Base-by-base conservation (phyloP, 2,888 invertebrate species). In the Lottia gigantea region DNA sequence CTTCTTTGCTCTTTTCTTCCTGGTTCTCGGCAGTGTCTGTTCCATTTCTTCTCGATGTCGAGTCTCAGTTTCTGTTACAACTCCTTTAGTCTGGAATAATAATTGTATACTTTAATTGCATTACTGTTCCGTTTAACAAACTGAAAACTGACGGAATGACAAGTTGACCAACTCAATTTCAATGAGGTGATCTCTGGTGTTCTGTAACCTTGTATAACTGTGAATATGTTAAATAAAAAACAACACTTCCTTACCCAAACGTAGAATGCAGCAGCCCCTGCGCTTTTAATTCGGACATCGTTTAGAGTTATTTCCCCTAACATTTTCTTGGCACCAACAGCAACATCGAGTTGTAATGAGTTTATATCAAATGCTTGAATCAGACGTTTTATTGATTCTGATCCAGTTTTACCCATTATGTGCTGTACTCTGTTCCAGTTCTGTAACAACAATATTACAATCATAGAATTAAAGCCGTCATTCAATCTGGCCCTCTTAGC, bases 201-300 rank as follows among this genome's bases (percentile, higher is more conserved):
- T n/a, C n/a, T n/a, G n/a, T n/a, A n/a, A n/a, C n/a, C n/a, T n/a
- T n/a, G n/a, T n/a, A n/a, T n/a, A n/a, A n/a, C n/a, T n/a, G n/a
- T n/a, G n/a, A n/a, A n/a, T n/a, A n/a, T n/a, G n/a, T n/a, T n/a
- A n/a, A n/a, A 49, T 15, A n/a, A n/a, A 16, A 16, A 62, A 31
- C 19, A 14, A 45, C 40, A 31, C 6, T 11, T 14, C 78, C 84
- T 75, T 73, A 87, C 87, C 87, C 87, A 86, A 8, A 81, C 75
- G 72, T 80, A 86, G 76, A 87, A 87, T 12, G 87, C 85, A 12
- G 87, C 86, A 19, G 86, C 86, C 19, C 86, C 87, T 25, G 83
- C 82, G 65, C 86, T 85, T 31, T 83, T 81, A 19, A 81, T 80
- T 11, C 83, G 73, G 16, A 86, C 81, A 25, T 84, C 83, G 45